phyloP scores from a whole-genome alignment of 2,797 vertebrate genomes.

The Semotilus atromaculatus region DNA sequence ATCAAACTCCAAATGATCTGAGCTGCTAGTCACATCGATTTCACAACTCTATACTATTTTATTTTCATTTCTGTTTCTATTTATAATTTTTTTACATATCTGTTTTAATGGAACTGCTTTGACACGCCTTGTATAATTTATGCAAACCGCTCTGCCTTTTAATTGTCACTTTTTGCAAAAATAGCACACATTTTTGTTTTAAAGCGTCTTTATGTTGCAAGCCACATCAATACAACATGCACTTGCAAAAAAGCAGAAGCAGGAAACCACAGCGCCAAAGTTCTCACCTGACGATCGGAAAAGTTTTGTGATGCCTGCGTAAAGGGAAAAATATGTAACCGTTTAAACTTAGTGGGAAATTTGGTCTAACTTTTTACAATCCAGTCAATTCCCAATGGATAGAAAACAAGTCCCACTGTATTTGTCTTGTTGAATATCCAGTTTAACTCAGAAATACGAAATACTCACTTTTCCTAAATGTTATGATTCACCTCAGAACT shows the following conservation, averaged over 20 bases:
- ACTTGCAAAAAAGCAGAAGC: slow-evolving; percentile 27
- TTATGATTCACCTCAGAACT: not conserved
- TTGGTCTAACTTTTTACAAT: not conserved
- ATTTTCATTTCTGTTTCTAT: not conserved
- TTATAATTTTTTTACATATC: not conserved
- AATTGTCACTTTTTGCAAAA: not conserved
- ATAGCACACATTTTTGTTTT: not conserved
- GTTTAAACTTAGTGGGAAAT: slow-evolving; percentile 4
- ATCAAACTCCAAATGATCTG: not conserved
- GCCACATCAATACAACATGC: slow-evolving; percentile 5
- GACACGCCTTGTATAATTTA: not conserved
- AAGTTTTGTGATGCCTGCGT: slow-evolving; percentile 69
- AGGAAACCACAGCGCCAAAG: not conserved
- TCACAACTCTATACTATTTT: not conserved
- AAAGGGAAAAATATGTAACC: slow-evolving; percentile 39
- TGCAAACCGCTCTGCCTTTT: not conserved
- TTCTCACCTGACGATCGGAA: slow-evolving; percentile 73
- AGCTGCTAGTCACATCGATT: not conserved
- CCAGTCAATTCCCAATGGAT: not conserved
- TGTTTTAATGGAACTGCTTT: not conserved
- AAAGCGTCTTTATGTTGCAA: not conserved
- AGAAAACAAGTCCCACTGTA: not conserved
- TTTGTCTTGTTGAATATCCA: not conserved
- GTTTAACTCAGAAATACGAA: not conserved
- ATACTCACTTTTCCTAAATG: slow-evolving; percentile 35